Base-by-base conservation (phyloP, 2,888 invertebrate genomes). In the Ptychoptera contaminata region DNA sequence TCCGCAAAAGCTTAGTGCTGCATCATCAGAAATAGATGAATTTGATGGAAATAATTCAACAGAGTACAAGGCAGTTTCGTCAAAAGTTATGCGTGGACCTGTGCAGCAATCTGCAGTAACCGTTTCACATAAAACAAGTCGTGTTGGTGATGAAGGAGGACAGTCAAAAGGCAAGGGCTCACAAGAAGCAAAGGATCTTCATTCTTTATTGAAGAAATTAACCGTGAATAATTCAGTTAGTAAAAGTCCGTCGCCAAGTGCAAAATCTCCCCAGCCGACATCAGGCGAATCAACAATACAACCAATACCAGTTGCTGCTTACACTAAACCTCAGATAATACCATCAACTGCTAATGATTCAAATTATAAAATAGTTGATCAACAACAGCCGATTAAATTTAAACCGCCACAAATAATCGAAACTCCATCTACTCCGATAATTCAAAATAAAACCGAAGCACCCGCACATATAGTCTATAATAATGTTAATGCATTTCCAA, bases 81-180 rank as follows among this genome's bases (percentile, higher is more conserved):
- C 71, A 41, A 77, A 74, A 55, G 82, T 83, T n/a, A 83, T 83
- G 82, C 69, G 73, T 42, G 82, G 78, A 1, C 82, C 83, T 0
- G 74, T 79, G 47, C 72, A 76, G 47, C 83, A 83, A 56, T 74
- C 77, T 50, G 84, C 83, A 32, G 77, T 80, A 12, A 75, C 78
- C 14, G 69, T 65, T 8, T 56, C 58, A 2, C 54, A 59, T 2
- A 55, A 61, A 12, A 58, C 60, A 2, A 56, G 56, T 0, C 59
- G 62, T 31, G 53, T 58, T 15, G 59, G 62, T 35, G 61, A 63
- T 51, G 69, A 72, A 34, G 16, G 49, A 50, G 48, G 58, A 6
- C 32, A 11, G 16, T 31, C 58, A 2, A 61, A 56, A 40, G 65
- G 61, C 8, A 58, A 60, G 16, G 70, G 72, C 52, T 70, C 67